These are phyloP conservation scores for Littorina saxatilis DNA, from an alignment of 1,140 invertebrate genomes.

Conservation along the genomic window DNA sequence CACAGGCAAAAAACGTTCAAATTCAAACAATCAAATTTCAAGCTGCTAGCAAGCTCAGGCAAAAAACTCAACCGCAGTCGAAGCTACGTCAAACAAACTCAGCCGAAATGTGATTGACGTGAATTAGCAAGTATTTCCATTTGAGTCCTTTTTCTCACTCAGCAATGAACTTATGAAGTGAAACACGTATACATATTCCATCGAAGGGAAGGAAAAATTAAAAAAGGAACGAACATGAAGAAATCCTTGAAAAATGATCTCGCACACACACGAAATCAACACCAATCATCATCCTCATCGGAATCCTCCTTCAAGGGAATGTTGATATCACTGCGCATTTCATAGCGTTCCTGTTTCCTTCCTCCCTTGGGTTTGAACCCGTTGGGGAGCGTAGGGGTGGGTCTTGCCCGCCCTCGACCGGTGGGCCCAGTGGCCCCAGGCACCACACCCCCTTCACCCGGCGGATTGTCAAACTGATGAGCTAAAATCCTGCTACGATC, in stretches of 20 bases:
- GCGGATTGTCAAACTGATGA: conserved; percentile 56
- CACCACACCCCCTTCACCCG: conserved; percentile 36
- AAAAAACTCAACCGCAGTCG: no score
- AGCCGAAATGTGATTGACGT: no score
- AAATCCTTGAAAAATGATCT: background rate
- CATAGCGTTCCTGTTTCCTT: conserved; percentile 65
- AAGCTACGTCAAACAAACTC: no score
- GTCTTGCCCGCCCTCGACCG: conserved; percentile 32
- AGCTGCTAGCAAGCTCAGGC: no score
- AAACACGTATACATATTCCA: no score
- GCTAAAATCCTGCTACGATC: conserved; percentile 53
- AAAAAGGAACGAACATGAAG: background rate
- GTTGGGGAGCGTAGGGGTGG: conserved; percentile 60
- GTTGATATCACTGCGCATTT: conserved; percentile 68
- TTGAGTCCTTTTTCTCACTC: no score
- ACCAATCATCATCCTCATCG: conserved; percentile 69
- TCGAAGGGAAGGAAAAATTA: background rate
- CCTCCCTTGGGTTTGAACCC: conserved; percentile 65
- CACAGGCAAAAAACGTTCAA: no score
- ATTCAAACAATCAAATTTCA: no score
- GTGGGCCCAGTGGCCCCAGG: conserved; percentile 30
- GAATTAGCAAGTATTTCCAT: no score
- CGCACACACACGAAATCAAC: conserved; percentile 46
- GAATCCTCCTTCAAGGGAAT: conserved; percentile 66
- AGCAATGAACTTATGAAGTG: no score